Evolutionary conservation across 2,113 vertebrate species (phyloP).

Genomic region (Podiceps cristatus): DNA sequence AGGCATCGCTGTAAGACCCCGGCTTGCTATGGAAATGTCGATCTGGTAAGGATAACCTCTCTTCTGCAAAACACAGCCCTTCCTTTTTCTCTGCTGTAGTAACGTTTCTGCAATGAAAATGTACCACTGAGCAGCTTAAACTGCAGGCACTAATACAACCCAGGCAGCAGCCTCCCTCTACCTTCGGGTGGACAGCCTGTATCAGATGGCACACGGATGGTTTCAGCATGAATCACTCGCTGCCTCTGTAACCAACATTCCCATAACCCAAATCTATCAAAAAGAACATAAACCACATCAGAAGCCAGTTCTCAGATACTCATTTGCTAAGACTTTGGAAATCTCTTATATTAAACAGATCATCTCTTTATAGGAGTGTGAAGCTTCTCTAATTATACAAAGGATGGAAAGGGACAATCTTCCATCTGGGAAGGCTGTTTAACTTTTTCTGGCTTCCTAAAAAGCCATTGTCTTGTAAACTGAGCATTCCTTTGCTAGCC

Average conservation of each 20-base stretch:
- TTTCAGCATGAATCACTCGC: slow-evolving; percentile 61
- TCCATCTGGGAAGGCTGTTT: slow-evolving; percentile 48
- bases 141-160: background rate
- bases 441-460: slow-evolving; percentile 54
- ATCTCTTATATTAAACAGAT: slow-evolving; percentile 57
- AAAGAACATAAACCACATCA: slow-evolving; percentile 64
- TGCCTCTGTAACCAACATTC: slow-evolving; percentile 39
- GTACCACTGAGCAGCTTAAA: background rate
- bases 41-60: background rate
- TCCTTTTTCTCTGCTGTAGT: background rate
- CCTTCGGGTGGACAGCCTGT: background rate
- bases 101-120: background rate
- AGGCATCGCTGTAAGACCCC: background rate
- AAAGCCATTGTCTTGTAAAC: slow-evolving; percentile 57
- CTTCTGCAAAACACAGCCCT: background rate
- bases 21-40: background rate
- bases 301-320: slow-evolving; percentile 36
- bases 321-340: slow-evolving; percentile 50
- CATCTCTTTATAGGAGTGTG: background rate
- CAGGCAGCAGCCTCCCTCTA: background rate
- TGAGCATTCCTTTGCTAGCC: slow-evolving; percentile 13
- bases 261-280: slow-evolving; percentile 52
- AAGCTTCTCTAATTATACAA: slow-evolving; percentile 26
- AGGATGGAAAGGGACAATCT: background rate
- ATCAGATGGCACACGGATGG: slow-evolving; percentile 36